These are phyloP conservation scores for Pammene fasciana DNA, from an alignment of 2,888 invertebrate genomes.

Conservation along the genomic window DNA sequence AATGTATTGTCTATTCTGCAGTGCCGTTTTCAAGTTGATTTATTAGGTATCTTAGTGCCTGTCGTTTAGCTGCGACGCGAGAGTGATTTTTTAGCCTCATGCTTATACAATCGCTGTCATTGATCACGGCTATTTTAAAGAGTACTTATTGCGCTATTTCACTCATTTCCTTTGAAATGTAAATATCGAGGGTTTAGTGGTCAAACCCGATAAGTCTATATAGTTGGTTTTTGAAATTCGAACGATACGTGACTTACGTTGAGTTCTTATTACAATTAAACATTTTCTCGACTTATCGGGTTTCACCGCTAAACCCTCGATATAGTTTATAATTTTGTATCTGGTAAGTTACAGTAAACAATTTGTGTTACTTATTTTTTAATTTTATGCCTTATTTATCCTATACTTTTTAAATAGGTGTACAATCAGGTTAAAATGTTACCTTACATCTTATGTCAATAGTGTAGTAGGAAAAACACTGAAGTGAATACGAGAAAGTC, in stretches of 20 bases:
- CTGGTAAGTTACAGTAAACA: too few relatives aligned
- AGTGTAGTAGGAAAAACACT: not conserved
- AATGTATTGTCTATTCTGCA: not conserved
- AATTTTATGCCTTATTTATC: not conserved
- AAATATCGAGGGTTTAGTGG: too few relatives aligned
- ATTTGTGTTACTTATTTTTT: too few relatives aligned
- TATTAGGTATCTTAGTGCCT: conserved; percentile 15
- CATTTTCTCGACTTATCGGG: too few relatives aligned
- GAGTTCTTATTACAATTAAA: too few relatives aligned
- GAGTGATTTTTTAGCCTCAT: not conserved
- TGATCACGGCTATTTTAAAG: conserved; percentile 17
- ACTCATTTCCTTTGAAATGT: conserved; percentile 10
- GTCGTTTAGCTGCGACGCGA: conserved; percentile 14
- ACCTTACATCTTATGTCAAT: not conserved
- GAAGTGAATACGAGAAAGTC: not conserved
- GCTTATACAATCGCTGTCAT: conserved; percentile 17
- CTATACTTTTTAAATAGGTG: not conserved
- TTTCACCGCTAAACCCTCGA: too few relatives aligned
- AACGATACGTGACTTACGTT: too few relatives aligned
- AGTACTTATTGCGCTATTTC: not conserved
- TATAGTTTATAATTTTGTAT: not conserved
- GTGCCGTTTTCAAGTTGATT: conserved; percentile 9
- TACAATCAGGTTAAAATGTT: too few relatives aligned
- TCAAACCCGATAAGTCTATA: too few relatives aligned
- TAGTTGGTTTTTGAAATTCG: too few relatives aligned